Base-by-base conservation (phyloP, 2,888 invertebrate species). In the Cheilosia pagana region DNA sequence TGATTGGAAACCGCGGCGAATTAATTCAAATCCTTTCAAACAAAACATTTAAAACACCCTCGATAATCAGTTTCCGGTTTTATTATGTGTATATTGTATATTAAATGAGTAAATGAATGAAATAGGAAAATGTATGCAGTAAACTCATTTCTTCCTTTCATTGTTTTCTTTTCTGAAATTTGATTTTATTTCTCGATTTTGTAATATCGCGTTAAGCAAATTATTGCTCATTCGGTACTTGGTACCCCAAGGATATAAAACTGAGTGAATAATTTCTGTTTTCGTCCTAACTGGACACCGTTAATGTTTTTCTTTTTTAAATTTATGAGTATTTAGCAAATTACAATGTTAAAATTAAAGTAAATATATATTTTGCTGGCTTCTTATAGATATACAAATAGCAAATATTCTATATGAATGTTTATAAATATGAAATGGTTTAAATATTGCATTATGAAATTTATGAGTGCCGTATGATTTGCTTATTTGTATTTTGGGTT, bases 211-310 rank as follows among this genome's bases (percentile, higher is more conserved):
- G 76, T 48, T 25, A 81, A 81, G 79, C 79, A 85, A 79, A 75
- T 74, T 79, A 79, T 75, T 83, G 83, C 83, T 72, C 25, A 68
- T 65, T 65, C 53, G 65, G 83, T 83, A 83, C 83, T 79, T 83
- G 57, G 83, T 83, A 81, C 83, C 75, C 63, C 23, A 67, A 79
- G 68, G 70, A 79, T 83, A 79, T 75, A 79, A 85, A 85, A 85
- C 75, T 52, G 68, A 75, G 74, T 83, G 63, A 57, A 67, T 77
- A 52, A 35, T 75, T 41, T 70, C 21, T 31, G 43, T 45, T 48
- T 45, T 55, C 31, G 35, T 53, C 71, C 39, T 28, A 25, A 60
- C 53, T 67, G 50, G 23, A 82, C 71, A 53, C 67, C 23, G 19
- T 62, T 31, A 76, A 57, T 45, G 52, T 52, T 63, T 62, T 28